phyloP scores from a whole-genome alignment of 2,797 vertebrate genomes.

The Moxostoma hubbsi region DNA sequence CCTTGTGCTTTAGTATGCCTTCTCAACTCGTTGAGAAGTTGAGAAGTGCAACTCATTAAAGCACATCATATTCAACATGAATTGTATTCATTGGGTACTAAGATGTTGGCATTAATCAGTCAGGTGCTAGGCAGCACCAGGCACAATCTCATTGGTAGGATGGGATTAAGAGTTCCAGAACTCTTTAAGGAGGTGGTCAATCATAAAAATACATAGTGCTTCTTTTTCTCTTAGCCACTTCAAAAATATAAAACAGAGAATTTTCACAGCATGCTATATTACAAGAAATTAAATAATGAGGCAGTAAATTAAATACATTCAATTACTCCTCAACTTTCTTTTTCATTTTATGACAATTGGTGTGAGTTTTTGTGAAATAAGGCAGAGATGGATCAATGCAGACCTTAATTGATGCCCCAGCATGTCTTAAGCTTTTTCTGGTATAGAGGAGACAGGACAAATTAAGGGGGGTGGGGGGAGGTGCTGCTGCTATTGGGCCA shows the following conservation, averaged over 20 bases:
- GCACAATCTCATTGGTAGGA: conserved; percentile 62
- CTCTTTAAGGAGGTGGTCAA: conserved; percentile 64
- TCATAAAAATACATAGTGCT: conserved; percentile 70
- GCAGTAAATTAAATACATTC: conserved; percentile 67
- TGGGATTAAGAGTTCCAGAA: conserved; percentile 63
- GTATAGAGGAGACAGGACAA: conserved; percentile 47
- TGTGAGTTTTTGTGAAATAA: conserved; percentile 58
- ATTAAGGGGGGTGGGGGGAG: conserved; percentile 4
- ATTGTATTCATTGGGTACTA: conserved; percentile 63
- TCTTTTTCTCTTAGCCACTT: conserved; percentile 59
- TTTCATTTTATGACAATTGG: conserved; percentile 54
- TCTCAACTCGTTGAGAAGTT: conserved; percentile 7
- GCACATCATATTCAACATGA: conserved; percentile 57
- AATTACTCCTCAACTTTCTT: conserved; percentile 47
- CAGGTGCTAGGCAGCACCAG: conserved; percentile 64
- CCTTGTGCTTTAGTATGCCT: neutral
- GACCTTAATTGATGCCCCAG: conserved; percentile 26
- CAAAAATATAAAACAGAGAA: conserved; percentile 66
- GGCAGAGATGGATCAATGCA: conserved; percentile 67
- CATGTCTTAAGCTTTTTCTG: conserved; percentile 15
- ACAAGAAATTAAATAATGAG: conserved; percentile 63
- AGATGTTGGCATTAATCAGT: conserved; percentile 59
- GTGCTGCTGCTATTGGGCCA: neutral
- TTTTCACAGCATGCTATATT: conserved; percentile 69
- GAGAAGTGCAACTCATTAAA: conserved; percentile 51